Evolutionary conservation across 2,888 invertebrate genomes (phyloP), one percentile per base, ranked within the genome.

Genomic region (Leucophenga maculata): DNA sequence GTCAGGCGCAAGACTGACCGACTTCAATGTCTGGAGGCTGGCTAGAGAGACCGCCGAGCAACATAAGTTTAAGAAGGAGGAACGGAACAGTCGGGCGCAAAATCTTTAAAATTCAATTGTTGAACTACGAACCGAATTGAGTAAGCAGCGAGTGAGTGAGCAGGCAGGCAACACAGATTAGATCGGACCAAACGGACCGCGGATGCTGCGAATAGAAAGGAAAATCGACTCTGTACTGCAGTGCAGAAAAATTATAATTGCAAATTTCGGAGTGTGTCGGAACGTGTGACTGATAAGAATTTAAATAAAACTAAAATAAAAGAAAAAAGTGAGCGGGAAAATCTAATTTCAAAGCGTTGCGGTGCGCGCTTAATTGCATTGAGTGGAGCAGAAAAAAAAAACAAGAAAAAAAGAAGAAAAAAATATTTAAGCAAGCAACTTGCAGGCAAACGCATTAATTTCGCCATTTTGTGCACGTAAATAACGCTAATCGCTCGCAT

Each of bases 241-340:
- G 70, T 76, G 82, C 71, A 68, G 77, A 80, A 18, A 80, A 81
- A 81, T 81, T 81, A 83, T 81, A 81, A 81, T 81, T 81, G 80
- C 82, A 81, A 81, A 81, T 83, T 81, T 78, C 78, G 71, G 16
- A 80, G 84, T 80, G 80, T 80, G 80, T 80, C 82, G 74, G 82
- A 77, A 68, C 59, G 52, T 62, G 68, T 39, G 62, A 62, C 75
- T 83, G 80, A 80, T 80, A 80, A 80, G 75, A 74, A 55, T 55
- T 55, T 22, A 22, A 55, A 55, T 55, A 55, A 55, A 55, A 55
- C 16, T 16, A 11, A 9, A 52, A 48, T n/a, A 48, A 16, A 22
- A 13, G 3, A 9, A 52, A 57, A 46, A 44, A 44, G 18, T 13
- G 18, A 18, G 46, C 39, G 39, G 44, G 26, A 62, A 62, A 46